A percentile compares a stretch with the other conserved stretches of the same genome.
phyloP scores from a whole-genome alignment of 2,113 vertebrate genomes.

The Alces alces region DNA sequence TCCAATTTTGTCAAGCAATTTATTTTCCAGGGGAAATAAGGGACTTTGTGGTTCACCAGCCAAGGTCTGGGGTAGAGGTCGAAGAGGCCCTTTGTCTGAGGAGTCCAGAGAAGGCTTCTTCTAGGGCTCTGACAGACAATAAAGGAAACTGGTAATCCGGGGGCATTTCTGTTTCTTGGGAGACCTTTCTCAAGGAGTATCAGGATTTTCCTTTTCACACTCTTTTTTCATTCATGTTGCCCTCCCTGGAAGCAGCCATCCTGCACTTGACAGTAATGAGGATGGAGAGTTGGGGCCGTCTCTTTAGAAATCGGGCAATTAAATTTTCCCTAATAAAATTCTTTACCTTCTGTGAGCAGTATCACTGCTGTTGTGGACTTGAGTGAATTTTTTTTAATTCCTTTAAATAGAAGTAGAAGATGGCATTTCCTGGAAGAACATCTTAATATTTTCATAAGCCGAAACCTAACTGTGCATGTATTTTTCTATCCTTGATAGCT shows the following conservation, averaged over 20 bases:
- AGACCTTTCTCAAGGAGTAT: slow-evolving; percentile 42
- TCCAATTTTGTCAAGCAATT: slow-evolving; percentile 44
- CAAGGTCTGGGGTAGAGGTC: neutral
- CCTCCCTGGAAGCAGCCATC: slow-evolving; percentile 48
- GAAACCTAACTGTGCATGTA: neutral
- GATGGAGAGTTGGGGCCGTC: neutral
- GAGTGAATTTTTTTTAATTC: neutral
- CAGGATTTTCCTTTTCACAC: neutral
- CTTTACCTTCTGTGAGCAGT: neutral
- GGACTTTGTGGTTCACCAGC: neutral
- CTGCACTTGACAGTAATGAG: neutral
- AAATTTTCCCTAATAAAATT: neutral
- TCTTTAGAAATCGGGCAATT: slow-evolving; percentile 51
- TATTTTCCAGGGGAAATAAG: slow-evolving; percentile 28
- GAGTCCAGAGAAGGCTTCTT: neutral
- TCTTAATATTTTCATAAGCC: neutral
- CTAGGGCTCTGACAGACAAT: slow-evolving; percentile 21
- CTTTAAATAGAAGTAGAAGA: slow-evolving; percentile 25
- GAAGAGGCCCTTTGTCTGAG: neutral
- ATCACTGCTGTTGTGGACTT: neutral
- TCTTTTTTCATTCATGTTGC: slow-evolving; percentile 12
- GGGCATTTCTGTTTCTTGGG: slow-evolving; percentile 36
- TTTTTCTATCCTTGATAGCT: slow-evolving; percentile 43
- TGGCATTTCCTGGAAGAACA: neutral
- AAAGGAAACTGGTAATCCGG: neutral